Percentiles rank a stretch among this genome's conserved stretches.
Evolutionary conservation across 2,797 vertebrate species (phyloP).

Genomic region (Scarus forsteni): DNA sequence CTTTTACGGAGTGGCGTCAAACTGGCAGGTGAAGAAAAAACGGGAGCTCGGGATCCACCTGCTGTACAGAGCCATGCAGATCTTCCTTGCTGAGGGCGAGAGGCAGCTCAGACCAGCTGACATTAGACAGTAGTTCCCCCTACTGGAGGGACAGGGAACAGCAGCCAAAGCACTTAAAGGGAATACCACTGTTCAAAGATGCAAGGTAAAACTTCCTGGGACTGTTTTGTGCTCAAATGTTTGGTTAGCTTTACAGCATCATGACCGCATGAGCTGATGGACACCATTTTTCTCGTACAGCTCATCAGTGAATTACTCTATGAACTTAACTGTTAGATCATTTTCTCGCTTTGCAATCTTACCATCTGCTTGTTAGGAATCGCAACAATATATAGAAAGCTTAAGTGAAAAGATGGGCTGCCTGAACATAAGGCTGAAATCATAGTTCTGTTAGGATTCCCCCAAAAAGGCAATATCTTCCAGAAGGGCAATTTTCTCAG

Average conservation of each 20-base stretch:
- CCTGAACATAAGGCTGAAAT: constrained; percentile 2
- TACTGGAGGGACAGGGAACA: neutral
- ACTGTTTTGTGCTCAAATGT: neutral
- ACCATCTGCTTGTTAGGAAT: neutral
- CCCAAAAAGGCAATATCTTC: no score
- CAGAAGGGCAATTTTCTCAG: neutral
- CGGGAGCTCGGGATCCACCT: constrained; percentile 87
- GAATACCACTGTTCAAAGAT: constrained; percentile 20
- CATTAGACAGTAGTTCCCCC: constrained; percentile 76
- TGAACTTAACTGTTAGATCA: neutral
- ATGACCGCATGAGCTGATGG: neutral
- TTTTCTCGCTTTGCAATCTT: neutral
- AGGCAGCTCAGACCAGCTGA: constrained; percentile 89
- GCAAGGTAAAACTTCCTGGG: neutral
- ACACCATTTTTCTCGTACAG: neutral
- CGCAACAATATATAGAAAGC: neutral
- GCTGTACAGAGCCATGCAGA: constrained; percentile 88
- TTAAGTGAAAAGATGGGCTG: neutral
- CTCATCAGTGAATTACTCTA: neutral
- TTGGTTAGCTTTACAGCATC: neutral
- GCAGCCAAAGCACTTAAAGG: neutral
- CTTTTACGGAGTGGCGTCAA: constrained; percentile 87
- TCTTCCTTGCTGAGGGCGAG: constrained; percentile 93
- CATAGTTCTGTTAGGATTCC: neutral
- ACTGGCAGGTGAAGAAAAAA: constrained; percentile 82